These are phyloP conservation scores for Gymnocephalus cernua DNA, from an alignment of 2,113 vertebrate species.

Conservation along the genomic window DNA sequence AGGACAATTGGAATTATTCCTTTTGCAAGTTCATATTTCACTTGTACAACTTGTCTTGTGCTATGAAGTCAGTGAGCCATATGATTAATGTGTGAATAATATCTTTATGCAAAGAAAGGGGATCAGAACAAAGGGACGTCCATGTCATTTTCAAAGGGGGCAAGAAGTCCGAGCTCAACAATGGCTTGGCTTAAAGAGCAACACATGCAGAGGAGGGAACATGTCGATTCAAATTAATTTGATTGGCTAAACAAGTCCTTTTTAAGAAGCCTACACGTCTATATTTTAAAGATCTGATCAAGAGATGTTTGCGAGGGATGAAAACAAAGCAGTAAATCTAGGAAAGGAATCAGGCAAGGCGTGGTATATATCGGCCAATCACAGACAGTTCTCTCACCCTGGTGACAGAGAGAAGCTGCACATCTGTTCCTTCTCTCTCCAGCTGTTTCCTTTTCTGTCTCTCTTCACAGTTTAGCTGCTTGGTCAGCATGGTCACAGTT, in stretches of 20 bases:
- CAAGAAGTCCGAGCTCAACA: neutral
- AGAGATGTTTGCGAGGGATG: neutral
- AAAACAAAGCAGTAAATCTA: neutral
- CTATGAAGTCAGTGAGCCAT: neutral
- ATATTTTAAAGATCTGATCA: neutral
- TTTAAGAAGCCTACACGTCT: neutral
- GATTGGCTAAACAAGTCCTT: neutral
- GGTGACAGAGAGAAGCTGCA: neutral
- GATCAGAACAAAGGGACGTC: neutral
- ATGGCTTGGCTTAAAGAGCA: no score
- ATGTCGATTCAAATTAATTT: neutral
- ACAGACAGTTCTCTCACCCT: neutral
- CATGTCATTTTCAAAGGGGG: neutral
- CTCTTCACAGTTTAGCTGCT: constrained; percentile 11
- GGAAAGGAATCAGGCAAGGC: neutral
- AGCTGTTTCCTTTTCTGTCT: constrained; percentile 17
- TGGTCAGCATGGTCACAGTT: constrained; percentile 3
- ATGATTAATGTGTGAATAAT: neutral
- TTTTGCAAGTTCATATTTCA: no score
- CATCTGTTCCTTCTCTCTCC: neutral
- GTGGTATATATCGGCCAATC: neutral
- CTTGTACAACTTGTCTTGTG: neutral
- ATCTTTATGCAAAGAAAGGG: neutral
- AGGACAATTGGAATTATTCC: neutral
- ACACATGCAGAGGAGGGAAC: neutral